Evolutionary conservation across 2,888 invertebrate species (phyloP), one percentile per base, ranked within the genome.

Genomic region (Lamellibrachia satsuma): DNA sequence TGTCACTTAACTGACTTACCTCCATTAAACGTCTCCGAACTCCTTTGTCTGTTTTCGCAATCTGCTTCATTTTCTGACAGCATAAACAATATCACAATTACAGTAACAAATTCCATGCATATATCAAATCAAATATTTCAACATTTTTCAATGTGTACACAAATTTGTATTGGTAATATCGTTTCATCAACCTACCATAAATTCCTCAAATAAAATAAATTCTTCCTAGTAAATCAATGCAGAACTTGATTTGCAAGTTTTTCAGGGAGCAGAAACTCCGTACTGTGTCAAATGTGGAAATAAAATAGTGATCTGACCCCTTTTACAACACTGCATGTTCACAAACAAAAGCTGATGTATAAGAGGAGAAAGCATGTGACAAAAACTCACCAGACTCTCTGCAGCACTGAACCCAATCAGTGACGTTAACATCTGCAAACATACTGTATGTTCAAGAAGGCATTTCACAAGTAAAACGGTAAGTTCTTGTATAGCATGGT

Each of bases 331-430:
- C 39, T 39, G 15, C 22, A 6, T 75, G 75, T 6, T 11, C 22
- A 75, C 75, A 75, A 6, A 75, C 22, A 6, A 75, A 15, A 22
- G n/a, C 6, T 57, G 57, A 57, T 6, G 57, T 57, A 57, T 15
- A 57, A 57, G 15, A 8, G 15, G 57, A 57, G 11, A 9, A 51
- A 11, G 3, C 75, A 92, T 39, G 39, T 39, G 52, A 39, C 75
- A 4, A 75, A 8, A 22, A 91, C 93, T n/a, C 92, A 94, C 94
- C 90, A 91, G 75, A 90, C 92, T 93, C 15, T 93, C 92, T 7
- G n/a, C n/a, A 22, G 93, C 93, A 15, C 92, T 91, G 90, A 93
- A 93, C 15, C 94, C 94, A 52, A 94, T 94, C 52, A 94, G 91
- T 27, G 92, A 91, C 22, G 93, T 92, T 39, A 94, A 60, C 52